Evolutionary conservation across 2,113 vertebrate genomes (phyloP).

Genomic region (Epinephelus moara): DNA sequence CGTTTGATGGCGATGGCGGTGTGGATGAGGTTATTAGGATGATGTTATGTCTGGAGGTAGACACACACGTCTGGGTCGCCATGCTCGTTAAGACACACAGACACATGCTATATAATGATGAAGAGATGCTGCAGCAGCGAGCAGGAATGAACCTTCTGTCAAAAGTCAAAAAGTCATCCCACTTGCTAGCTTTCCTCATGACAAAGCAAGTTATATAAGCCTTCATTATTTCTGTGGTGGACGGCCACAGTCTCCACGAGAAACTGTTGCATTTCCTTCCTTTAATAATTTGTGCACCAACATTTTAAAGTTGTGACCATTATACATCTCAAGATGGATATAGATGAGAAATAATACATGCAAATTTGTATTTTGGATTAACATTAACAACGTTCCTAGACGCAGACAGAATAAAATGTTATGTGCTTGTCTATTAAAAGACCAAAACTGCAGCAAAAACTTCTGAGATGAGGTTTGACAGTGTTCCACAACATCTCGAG

Average conservation of each 20-base stretch:
- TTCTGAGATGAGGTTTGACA: constrained; percentile 41
- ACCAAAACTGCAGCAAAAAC: not conserved
- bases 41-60: constrained; percentile 30
- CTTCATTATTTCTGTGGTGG: constrained; percentile 21
- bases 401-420: not conserved
- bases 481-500: constrained; percentile 29
- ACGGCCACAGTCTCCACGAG: not conserved
- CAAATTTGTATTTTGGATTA: not conserved
- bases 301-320: not conserved
- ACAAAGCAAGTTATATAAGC: constrained; percentile 35
- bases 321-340: not conserved
- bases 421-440: not conserved
- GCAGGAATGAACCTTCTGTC: constrained; percentile 14
- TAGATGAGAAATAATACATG: not conserved
- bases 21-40: constrained; percentile 31
- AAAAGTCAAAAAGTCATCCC: constrained; percentile 26
- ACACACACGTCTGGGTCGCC: constrained; percentile 6
- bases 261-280: not conserved
- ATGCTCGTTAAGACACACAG: constrained; percentile 40
- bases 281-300: not conserved
- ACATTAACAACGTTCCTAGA: not conserved
- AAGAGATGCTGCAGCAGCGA: constrained; percentile 26
- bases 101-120: constrained; percentile 28
- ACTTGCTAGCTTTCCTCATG: not conserved
- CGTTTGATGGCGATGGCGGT: not conserved